Conservation (phyloP, 2,888 invertebrate species). For the Dicyrtomina minuta region DNA sequence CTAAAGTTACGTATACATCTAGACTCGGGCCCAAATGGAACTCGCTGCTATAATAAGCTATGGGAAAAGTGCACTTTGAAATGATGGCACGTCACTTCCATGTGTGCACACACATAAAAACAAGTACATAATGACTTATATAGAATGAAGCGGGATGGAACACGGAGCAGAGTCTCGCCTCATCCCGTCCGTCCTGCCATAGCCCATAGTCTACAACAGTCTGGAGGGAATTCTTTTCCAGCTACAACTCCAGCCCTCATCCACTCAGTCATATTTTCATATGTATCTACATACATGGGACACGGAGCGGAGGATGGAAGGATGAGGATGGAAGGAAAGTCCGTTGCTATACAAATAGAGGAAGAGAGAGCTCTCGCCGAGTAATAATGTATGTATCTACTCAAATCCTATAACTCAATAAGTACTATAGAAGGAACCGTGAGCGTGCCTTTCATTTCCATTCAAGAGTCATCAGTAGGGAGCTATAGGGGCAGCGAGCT, state of each 20-base stretch:
- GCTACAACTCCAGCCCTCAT: neutral
- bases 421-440: no score
- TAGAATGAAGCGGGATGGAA: conserved; percentile 9
- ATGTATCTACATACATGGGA: no score
- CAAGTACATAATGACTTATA: conserved; percentile 28
- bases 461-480: neutral
- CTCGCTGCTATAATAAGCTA: conserved; percentile 16
- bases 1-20: no score
- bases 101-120: conserved; percentile 32
- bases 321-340: no score
- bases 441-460: neutral
- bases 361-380: no score
- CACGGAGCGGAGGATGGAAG: no score
- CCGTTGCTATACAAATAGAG: no score
- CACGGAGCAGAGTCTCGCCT: conserved; percentile 1
- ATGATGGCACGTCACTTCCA: conserved; percentile 31
- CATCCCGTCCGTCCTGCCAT: no score
- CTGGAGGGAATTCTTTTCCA: conserved; percentile 12
- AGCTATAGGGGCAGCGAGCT: neutral
- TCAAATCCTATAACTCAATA: neutral
- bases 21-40: no score
- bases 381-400: no score
- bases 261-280: no score
- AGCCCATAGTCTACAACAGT: conserved; percentile 1
- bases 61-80: conserved; percentile 25